Evolutionary conservation across 2,113 vertebrate genomes (phyloP), one percentile per base, ranked within the genome.

Genomic region (Aptenodytes patagonicus): DNA sequence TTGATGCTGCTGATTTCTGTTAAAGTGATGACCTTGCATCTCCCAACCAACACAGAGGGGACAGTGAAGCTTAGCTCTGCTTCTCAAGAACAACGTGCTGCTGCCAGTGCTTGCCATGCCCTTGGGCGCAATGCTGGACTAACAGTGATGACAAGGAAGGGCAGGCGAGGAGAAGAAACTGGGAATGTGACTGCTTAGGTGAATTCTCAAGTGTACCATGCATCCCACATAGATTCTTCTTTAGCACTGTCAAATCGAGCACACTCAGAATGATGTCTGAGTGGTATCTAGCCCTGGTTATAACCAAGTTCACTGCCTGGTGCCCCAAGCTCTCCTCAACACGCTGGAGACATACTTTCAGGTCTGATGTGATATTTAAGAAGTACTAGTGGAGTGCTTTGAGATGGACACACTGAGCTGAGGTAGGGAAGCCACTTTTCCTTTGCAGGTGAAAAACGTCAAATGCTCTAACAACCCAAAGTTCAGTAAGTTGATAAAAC

Each of bases 141-240:
- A n/a, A 15, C 3, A n/a, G 57, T 0, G 31, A 1, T 1, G 16
- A 38, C 28, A 10, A 36, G 28, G 19, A 81, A 25, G 13, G 51
- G 55, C 36, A 78, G 24, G 6, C 0, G 2, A 68, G 64, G 19
- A 85, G 42, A 54, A 65, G 32, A 60, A 64, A 25, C 4, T 4
- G 28, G 18, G 24, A 80, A 31, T 34, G 38, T 13, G 73, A 8
- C 14, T 22, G 14, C 9, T 14, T 1, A 32, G 42, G 38, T 44
- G 60, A 80, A 77, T 47, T 57, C 60, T 65, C 34, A 32, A 64
- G 17, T 2, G 15, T 26, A 32, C 36, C 11, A 10, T 2, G 11
- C 8, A 38, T 75, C 14, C 18, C 42, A n/a, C 31, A 3, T 0
- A 34, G 57, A 28, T 44, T 60, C 10, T 24, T 32, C 17, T 65